phyloP scores from a whole-genome alignment of 2,797 vertebrate species.

The Uromys caudimaculatus region DNA sequence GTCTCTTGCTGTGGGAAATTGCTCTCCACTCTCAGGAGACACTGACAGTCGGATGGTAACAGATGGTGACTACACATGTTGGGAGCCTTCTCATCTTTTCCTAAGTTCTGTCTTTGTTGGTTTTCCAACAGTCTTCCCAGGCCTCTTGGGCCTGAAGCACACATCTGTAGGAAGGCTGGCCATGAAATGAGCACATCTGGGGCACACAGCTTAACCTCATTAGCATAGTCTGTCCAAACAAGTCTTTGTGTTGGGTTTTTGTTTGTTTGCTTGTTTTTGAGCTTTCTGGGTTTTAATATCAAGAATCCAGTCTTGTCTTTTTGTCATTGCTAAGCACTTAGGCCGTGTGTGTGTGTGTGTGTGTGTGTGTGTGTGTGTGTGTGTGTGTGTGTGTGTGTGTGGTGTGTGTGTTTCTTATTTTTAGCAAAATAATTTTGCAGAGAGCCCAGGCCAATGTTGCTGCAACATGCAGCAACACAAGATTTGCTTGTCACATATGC shows the following conservation, averaged over 20 bases:
- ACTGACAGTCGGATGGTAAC: too few species aligned
- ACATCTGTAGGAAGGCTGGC: not conserved
- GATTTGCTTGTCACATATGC: not conserved
- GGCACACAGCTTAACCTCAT: not conserved
- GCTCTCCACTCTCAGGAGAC: not conserved
- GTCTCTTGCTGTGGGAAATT: not conserved
- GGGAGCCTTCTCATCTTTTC: slow-evolving; percentile 15
- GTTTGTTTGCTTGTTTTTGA: not conserved
- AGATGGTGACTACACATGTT: not conserved
- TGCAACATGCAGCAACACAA: not conserved
- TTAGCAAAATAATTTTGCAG: not conserved
- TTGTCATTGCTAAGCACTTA: not conserved
- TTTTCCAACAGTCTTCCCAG: not conserved
- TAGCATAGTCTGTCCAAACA: not conserved
- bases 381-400: not conserved
- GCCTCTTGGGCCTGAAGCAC: not conserved
- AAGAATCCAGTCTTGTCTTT: not conserved
- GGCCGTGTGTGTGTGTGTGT: not conserved
- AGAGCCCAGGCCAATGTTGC: not conserved
- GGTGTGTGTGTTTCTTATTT: not conserved
- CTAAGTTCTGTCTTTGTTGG: not conserved
- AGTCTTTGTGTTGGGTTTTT: not conserved
- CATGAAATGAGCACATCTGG: not conserved
- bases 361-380: not conserved
- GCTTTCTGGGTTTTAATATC: not conserved